A percentile compares a stretch with the other conserved stretches of the same genome.
Conservation (phyloP, 1,140 invertebrate species). For the Panagrolaimus sp. region DNA sequence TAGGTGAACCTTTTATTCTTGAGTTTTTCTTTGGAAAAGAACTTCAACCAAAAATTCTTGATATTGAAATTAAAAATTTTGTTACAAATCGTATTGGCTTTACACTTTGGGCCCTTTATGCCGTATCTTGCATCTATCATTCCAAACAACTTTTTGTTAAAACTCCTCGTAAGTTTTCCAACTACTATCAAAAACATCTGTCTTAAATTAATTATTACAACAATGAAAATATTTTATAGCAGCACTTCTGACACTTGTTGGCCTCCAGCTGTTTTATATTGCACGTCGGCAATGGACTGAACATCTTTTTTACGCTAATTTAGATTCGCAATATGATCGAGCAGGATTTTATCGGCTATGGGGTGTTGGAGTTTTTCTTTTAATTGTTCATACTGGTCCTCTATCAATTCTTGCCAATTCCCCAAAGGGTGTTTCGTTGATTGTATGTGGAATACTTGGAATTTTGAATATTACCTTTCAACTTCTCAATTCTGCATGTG, state of each 20-base stretch:
- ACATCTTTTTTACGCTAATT: constrained; percentile 15
- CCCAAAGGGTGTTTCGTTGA: neutral
- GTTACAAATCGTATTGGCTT: constrained; percentile 32
- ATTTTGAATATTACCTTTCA: constrained; percentile 32
- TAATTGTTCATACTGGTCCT: constrained; percentile 34
- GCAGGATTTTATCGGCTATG: constrained; percentile 44
- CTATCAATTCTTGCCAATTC: constrained; percentile 27
- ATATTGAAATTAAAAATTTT: constrained; percentile 38
- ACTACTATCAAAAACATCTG: neutral
- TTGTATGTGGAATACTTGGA: constrained; percentile 20
- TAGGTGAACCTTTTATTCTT: constrained; percentile 24
- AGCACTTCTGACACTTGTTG: constrained; percentile 14
- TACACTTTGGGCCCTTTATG: constrained; percentile 34
- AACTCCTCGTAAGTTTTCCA: constrained; percentile 23
- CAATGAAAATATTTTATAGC: constrained; percentile 15
- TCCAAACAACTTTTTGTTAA: constrained; percentile 1
- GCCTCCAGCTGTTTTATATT: constrained; percentile 37
- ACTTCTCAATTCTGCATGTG: constrained; percentile 27
- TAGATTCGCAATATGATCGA: constrained; percentile 39
- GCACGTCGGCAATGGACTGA: constrained; percentile 31
- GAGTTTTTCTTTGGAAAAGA: constrained; percentile 36
- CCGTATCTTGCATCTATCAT: constrained; percentile 29
- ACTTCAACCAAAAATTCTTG: constrained; percentile 34
- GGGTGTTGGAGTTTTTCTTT: constrained; percentile 40
- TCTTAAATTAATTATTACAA: neutral